Evolutionary conservation across 1,140 invertebrate species (phyloP).

Genomic region (Drosophila erecta): DNA sequence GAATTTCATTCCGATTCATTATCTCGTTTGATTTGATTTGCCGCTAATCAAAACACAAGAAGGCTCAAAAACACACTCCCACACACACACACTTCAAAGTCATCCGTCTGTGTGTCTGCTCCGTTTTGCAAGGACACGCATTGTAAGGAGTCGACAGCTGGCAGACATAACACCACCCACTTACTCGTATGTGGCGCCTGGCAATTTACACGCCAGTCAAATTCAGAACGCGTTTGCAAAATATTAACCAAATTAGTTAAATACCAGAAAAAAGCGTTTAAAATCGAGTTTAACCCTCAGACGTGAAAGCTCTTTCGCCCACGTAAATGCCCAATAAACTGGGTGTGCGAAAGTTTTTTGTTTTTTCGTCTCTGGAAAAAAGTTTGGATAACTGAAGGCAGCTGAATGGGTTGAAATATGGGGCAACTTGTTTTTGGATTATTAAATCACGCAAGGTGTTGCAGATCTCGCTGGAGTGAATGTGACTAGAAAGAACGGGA

Average conservation of each 20-base stretch:
- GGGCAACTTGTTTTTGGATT: conserved; percentile 56
- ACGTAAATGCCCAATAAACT: conserved; percentile 79
- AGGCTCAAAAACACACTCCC: conserved; percentile 29
- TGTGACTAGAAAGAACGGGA: not conserved
- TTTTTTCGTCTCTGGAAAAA: conserved; percentile 54
- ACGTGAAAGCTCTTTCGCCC: conserved; percentile 20
- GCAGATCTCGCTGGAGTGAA: conserved; percentile 30
- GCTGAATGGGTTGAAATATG: conserved; percentile 34
- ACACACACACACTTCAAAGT: conserved; percentile 1
- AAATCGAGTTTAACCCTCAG: conserved; percentile 45
- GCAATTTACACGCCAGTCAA: conserved; percentile 40
- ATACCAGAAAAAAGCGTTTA: conserved; percentile 69
- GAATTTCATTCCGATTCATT: conserved; percentile 48
- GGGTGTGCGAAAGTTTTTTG: conserved; percentile 47
- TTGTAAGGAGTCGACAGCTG: conserved; percentile 16
- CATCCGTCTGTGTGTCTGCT: conserved; percentile 1
- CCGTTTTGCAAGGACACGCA: conserved; percentile 18
- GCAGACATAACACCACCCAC: conserved; percentile 2
- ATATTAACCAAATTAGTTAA: conserved; percentile 74
- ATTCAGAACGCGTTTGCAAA: conserved; percentile 40
- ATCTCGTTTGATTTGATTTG: conserved; percentile 49
- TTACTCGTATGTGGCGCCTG: conserved; percentile 24
- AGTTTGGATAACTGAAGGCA: conserved; percentile 37
- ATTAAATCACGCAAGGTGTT: conserved; percentile 58
- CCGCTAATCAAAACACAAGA: conserved; percentile 45